Conservation (phyloP, 2,797 vertebrate species). For the Characodon lateralis region DNA sequence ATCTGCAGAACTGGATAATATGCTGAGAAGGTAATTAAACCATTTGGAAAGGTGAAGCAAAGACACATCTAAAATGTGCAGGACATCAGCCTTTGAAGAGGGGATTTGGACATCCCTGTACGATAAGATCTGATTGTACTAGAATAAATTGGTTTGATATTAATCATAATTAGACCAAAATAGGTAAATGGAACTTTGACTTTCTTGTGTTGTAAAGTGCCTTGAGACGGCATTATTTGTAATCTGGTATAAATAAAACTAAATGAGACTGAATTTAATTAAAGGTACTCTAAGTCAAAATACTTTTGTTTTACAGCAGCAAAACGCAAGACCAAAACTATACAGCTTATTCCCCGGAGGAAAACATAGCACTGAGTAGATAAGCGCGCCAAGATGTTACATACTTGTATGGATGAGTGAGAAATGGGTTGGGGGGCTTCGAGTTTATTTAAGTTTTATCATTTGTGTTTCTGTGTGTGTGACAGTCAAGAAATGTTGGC, state of each 20-base stretch:
- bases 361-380: slow-evolving; percentile 37
- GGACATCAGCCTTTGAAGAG: neutral
- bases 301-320: slow-evolving; percentile 15
- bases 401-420: slow-evolving; percentile 15
- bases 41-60: neutral
- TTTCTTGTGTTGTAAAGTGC: neutral
- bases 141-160: neutral
- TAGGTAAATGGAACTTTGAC: neutral
- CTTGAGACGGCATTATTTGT: neutral
- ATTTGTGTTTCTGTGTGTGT: slow-evolving; percentile 7
- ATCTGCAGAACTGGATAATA: neutral
- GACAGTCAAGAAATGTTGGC: slow-evolving; percentile 44
- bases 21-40: neutral
- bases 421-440: slow-evolving; percentile 24
- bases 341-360: slow-evolving; percentile 33
- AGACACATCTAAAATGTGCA: neutral
- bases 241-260: neutral
- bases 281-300: slow-evolving; percentile 6
- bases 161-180: neutral
- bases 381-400: slow-evolving; percentile 37
- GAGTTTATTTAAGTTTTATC: slow-evolving; percentile 45
- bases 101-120: neutral
- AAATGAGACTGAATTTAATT: neutral
- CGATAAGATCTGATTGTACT: neutral
- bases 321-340: slow-evolving; percentile 13